Conservation (phyloP, 2,797 vertebrate genomes). For the Chaetophractus vellerosus region DNA sequence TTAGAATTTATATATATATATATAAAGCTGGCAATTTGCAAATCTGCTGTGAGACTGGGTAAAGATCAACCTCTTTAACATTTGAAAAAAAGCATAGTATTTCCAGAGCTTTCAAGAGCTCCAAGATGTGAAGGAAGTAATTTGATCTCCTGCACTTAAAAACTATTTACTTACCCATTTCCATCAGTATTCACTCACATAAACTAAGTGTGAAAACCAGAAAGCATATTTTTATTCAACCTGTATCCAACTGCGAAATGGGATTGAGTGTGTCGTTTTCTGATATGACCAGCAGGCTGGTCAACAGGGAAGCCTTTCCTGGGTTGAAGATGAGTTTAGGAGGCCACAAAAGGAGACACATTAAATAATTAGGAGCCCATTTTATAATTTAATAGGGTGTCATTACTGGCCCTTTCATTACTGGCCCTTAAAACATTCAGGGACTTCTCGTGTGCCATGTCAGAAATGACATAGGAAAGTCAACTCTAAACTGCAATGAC, state of each 20-base stretch:
- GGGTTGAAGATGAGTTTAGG: neutral
- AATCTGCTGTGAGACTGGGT: constrained; percentile 43
- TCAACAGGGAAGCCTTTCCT: neutral
- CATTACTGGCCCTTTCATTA: neutral
- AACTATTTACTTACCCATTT: constrained; percentile 75
- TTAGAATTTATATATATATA: neutral
- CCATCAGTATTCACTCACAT: constrained; percentile 73
- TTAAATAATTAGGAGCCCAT: neutral
- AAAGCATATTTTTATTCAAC: constrained; percentile 67
- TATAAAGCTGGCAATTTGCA: constrained; percentile 63
- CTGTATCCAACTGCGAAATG: constrained; percentile 33
- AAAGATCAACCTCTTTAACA: constrained; percentile 63
- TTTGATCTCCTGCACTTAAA: constrained; percentile 71
- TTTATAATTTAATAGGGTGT: constrained; percentile 27
- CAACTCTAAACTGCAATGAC: neutral
- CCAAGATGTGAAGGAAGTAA: constrained; percentile 72
- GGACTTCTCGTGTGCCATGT: neutral
- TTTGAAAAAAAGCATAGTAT: constrained; percentile 47
- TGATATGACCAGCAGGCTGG: neutral
- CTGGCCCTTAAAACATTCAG: neutral
- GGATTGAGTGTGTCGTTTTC: neutral
- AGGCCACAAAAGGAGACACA: neutral
- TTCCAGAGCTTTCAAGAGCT: constrained; percentile 69
- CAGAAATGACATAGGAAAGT: neutral
- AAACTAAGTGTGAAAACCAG: constrained; percentile 68